phyloP scores from a whole-genome alignment of 1,140 invertebrate species.

The Drosophila oshimai region DNA sequence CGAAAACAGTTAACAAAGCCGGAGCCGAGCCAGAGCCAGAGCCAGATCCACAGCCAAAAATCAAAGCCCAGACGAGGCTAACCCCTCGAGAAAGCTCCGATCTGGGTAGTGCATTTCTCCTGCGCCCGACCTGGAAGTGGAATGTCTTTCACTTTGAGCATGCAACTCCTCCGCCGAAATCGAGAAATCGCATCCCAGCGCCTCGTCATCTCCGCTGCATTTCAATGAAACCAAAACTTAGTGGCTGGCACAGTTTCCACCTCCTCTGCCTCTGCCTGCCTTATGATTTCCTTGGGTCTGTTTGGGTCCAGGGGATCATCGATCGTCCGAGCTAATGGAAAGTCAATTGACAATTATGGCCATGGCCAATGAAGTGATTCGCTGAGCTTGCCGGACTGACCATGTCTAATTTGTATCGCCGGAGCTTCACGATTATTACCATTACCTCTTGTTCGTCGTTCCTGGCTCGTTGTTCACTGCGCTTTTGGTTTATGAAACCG shows the following conservation, averaged over 20 bases:
- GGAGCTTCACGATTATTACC: constrained; percentile 63
- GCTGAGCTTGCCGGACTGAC: constrained; percentile 53
- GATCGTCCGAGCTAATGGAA: constrained; percentile 73
- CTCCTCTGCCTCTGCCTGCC: constrained; percentile 1
- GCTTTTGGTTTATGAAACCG: constrained; percentile 73
- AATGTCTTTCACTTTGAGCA: constrained; percentile 72
- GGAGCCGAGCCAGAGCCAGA: constrained; percentile 6
- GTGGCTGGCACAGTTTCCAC: constrained; percentile 40
- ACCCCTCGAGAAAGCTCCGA: constrained; percentile 46
- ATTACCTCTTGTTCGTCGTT: constrained; percentile 5
- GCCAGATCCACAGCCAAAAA: too few species aligned
- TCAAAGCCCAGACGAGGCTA: constrained; percentile 50
- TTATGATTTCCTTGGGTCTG: constrained; percentile 38
- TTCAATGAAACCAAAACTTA: constrained; percentile 74
- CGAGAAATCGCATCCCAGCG: constrained; percentile 18
- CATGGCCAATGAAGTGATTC: constrained; percentile 78
- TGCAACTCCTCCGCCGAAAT: constrained; percentile 26
- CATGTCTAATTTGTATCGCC: constrained; percentile 67
- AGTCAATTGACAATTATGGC: constrained; percentile 82
- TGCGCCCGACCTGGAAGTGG: constrained; percentile 55
- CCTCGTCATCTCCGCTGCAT: constrained; percentile 47
- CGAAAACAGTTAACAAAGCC: constrained; percentile 42
- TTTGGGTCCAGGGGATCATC: constrained; percentile 37
- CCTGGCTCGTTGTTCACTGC: constrained; percentile 13
- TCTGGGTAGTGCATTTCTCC: constrained; percentile 39